These are phyloP conservation scores for Trogon melanurus DNA, from an alignment of 2,113 vertebrate species.

Conservation along the genomic window DNA sequence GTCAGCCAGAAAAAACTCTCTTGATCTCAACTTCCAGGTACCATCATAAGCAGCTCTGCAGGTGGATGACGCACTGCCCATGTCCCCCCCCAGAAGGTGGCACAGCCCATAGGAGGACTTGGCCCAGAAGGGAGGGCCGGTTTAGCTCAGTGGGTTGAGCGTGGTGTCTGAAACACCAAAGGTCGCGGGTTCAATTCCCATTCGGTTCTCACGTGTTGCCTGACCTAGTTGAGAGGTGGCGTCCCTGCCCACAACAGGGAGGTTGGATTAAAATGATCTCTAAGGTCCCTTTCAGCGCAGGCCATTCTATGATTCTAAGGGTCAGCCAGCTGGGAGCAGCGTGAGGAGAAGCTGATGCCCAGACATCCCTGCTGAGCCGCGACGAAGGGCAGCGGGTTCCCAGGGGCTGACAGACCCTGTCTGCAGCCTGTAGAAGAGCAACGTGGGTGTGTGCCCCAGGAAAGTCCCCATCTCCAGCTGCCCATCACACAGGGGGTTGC, in stretches of 20 bases:
- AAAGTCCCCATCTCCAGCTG: neutral
- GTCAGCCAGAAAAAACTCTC: neutral
- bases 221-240: no score
- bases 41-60: neutral
- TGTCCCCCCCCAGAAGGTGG: neutral
- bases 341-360: neutral
- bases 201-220: no score
- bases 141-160: no score
- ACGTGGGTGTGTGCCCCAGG: accelerated
- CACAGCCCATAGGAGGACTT: neutral
- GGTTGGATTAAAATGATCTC: no score
- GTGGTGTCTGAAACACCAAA: no score
- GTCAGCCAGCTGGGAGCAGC: neutral
- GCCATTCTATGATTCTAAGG: no score
- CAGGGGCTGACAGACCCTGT: neutral
- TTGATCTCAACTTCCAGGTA: neutral
- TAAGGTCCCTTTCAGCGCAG: no score
- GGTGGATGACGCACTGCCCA: neutral
- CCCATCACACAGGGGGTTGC: neutral
- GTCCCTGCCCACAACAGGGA: no score
- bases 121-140: neutral
- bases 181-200: no score
- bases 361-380: neutral
- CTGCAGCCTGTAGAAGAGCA: neutral
- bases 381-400: neutral